Base-by-base conservation (phyloP, 2,888 invertebrate species). In the Drosophila lutescens region DNA sequence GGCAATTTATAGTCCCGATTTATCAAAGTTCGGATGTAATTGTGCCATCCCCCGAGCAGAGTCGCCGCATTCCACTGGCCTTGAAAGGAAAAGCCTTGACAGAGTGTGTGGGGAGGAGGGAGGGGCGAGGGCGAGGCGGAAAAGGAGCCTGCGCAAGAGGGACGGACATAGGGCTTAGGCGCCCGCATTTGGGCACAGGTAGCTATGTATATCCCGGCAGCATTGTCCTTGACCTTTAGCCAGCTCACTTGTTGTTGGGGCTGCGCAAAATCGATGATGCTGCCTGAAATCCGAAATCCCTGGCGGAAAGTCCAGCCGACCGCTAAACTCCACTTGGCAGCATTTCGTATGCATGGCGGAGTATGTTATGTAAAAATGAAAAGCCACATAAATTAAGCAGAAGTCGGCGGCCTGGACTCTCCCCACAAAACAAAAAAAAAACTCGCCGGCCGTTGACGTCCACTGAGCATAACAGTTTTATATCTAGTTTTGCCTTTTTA, bases 391-490 rank as follows among this genome's bases (percentile, higher is more conserved):
- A 88, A 80, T 81, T 88, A 86, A 77, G 78, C 74, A 75, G 55
- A 76, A 69, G 55, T 69, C 75, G 15, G 60, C 54, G 12, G 47
- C 30, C 30, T 32, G 30, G 17, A 34, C 44, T 43, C 12, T 40
- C 40, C 56, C 43, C 32, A 68, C 15, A 41, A 17, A 17, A 17
- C 17, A 10, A 43, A 43, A 12, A 43, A 17, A 43, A 41, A 43
- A 50, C 68, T 46, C 54, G 62, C 79, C 72, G 73, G 71, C 50
- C 77, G 74, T 77, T 78, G 74, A 67, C 77, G 83, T 79, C 87
- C 73, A 79, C 87, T 74, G 78, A 86, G 79, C 89, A 85, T 84
- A 88, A 86, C 85, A 74, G 87, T 84, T 86, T 86, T 86, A 74
- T 73, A 84, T 75, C 75, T 76, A 72, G 78, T 76, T 77, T 59